Conservation (phyloP, 1,140 invertebrate genomes). For the Argopecten irradians region DNA sequence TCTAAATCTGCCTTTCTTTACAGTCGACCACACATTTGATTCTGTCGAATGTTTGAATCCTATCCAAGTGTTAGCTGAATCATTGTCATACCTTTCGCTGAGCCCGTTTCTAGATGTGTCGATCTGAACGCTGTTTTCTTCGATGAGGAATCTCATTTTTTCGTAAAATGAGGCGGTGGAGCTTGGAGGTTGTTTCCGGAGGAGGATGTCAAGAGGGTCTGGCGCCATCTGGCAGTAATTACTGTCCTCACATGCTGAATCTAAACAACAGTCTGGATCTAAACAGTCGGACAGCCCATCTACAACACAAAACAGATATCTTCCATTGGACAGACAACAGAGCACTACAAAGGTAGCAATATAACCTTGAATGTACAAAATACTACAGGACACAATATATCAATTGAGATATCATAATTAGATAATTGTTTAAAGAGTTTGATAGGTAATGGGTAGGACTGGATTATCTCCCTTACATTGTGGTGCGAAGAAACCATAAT, state of each 20-base stretch:
- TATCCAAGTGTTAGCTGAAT: too few relatives aligned
- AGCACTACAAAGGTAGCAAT: not conserved
- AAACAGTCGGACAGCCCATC: conserved; percentile 97
- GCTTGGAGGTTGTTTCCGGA: conserved; percentile 95
- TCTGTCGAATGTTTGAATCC: too few relatives aligned
- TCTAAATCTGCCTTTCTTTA: too few relatives aligned
- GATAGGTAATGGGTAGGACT: too few relatives aligned
- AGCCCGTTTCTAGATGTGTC: conserved; percentile 96
- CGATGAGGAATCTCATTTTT: conserved; percentile 97
- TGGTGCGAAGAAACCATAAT: too few relatives aligned
- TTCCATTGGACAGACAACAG: not conserved
- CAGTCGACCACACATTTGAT: too few relatives aligned
- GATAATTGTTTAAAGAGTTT: too few relatives aligned
- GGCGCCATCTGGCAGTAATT: conserved; percentile 93
- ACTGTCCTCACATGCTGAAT: conserved; percentile 85
- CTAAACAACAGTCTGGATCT: conserved; percentile 95
- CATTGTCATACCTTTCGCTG: conserved; percentile 92
- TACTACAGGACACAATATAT: not conserved
- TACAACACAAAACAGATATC: conserved; percentile 77
- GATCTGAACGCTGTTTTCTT: conserved; percentile 97
- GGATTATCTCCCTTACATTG: too few relatives aligned
- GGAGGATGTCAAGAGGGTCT: conserved; percentile 92
- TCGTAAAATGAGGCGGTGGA: conserved; percentile 98
- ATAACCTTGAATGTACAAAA: not conserved
- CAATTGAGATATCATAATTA: too few relatives aligned